A percentile compares a stretch with the other conserved stretches of the same genome.
Conservation (phyloP, 2,797 vertebrate genomes). For the Bradypodion ventrale region DNA sequence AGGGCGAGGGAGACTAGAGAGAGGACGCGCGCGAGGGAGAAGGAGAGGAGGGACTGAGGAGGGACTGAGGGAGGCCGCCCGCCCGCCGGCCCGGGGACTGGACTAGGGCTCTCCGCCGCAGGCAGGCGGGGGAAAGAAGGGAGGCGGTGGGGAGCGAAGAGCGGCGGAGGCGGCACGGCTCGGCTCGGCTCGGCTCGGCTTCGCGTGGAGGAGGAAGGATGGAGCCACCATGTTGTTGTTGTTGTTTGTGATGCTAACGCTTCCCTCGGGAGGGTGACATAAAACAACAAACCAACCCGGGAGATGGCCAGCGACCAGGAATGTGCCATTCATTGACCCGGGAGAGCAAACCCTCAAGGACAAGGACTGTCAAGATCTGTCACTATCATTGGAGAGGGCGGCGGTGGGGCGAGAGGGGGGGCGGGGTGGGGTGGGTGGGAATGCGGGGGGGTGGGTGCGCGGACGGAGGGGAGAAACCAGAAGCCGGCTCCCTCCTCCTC, state of each 20-base stretch:
- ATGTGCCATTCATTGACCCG: constrained; percentile 69
- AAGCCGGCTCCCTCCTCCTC: not conserved
- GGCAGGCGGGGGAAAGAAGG: constrained; percentile 22
- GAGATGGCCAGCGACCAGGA: constrained; percentile 75
- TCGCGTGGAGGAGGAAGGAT: constrained; percentile 43
- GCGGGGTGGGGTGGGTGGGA: not conserved
- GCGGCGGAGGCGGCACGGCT: not conserved
- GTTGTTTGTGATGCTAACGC: constrained; percentile 68
- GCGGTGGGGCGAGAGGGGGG: rapidly evolving
- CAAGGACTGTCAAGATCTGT: constrained; percentile 58
- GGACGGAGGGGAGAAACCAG: not conserved
- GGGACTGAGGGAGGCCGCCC: not conserved
- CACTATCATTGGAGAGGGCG: not conserved
- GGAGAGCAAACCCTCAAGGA: constrained; percentile 79
- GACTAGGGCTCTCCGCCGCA: constrained; percentile 31
- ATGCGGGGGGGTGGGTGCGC: not conserved
- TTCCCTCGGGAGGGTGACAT: constrained; percentile 73
- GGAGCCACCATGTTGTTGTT: constrained; percentile 72
- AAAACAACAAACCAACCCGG: no score
- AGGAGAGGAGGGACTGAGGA: not conserved
- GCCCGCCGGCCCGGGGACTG: constrained; percentile 47
- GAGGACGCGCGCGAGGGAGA: not conserved
- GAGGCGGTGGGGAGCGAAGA: not conserved
- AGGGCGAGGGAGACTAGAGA: not conserved
- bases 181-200: no score